A percentile compares a stretch with the other conserved stretches of the same genome.
Evolutionary conservation across 2,797 vertebrate species (phyloP).

Genomic region (Sciurus vulgaris): DNA sequence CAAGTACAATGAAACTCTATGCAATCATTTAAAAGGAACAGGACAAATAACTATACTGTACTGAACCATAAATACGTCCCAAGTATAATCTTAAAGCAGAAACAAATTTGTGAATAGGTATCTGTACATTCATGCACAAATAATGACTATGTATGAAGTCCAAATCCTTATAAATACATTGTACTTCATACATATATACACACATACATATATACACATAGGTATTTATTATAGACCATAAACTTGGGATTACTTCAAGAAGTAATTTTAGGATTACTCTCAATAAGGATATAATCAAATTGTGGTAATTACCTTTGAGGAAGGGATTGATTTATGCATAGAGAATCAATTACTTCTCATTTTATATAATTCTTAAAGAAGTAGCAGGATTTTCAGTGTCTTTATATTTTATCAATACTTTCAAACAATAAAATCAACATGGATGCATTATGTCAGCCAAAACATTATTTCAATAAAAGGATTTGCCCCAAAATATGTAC

Average conservation of each 20-base stretch:
- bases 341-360: background rate
- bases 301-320: background rate
- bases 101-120: background rate
- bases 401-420: slow-evolving; percentile 15
- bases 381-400: background rate
- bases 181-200: background rate
- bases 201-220: no score
- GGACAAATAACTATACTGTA: background rate
- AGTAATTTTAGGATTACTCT: background rate
- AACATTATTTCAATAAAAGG: background rate
- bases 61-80: background rate
- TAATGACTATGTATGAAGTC: background rate
- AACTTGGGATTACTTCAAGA: background rate
- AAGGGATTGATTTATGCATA: background rate
- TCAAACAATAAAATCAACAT: background rate
- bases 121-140: background rate
- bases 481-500: background rate
- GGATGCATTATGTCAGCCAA: background rate
- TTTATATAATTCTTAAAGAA: slow-evolving; percentile 3
- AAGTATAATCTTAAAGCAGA: background rate
- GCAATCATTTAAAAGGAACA: background rate
- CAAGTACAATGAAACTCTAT: background rate
- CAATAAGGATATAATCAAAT: background rate
- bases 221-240: background rate
- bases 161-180: slow-evolving; percentile 6